Evolutionary conservation across 2,113 vertebrate species (phyloP), one percentile per base, ranked within the genome.

Genomic region (Seriola rivoliana): DNA sequence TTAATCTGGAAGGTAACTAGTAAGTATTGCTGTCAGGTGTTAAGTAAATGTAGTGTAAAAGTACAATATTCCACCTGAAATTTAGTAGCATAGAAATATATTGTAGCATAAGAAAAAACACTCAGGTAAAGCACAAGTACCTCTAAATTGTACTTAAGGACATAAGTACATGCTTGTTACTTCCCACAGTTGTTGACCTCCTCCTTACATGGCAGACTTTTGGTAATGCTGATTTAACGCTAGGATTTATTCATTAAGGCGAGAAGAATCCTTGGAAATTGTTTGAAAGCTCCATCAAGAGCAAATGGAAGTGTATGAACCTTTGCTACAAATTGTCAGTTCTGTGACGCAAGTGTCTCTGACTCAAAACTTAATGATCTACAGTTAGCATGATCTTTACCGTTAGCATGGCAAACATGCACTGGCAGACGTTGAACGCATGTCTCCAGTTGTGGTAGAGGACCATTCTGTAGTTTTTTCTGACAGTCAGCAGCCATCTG

Each of bases 401-500:
- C 34, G 98, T 99, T 50, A 99, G 90, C 96, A 99, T 97, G 17
- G 98, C 96, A 85, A 99, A 99, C 98, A 99, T 99, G 91, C 98
- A 97, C 90, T 99, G 98, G 94, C 98, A 99, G 70, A 99, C 98
- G 0, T 99, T 99, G 96, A 99, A 99, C 62, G 98, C 98, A 0
- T 99, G 98, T 92, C 98, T 97, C 98, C 98, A 99, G 94, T 99
- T 99, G 95, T 99, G 98, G 89, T 99, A 99, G 58, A 97, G 94
- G 84, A 99, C 98, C 97, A 98, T 99, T 34, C 97, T 96, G 71
- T 99, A 99, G 95, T 99, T 99, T 91, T 99, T 99, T 89, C 98
- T 96, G 75, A 99, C 97, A 0, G 98, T 99, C 96, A 99, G 90
- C 92, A 99, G 96, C 98, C 98, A 99, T 89, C 98, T 96, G 95